phyloP scores from a whole-genome alignment of 2,113 vertebrate species.

The Equus quagga region DNA sequence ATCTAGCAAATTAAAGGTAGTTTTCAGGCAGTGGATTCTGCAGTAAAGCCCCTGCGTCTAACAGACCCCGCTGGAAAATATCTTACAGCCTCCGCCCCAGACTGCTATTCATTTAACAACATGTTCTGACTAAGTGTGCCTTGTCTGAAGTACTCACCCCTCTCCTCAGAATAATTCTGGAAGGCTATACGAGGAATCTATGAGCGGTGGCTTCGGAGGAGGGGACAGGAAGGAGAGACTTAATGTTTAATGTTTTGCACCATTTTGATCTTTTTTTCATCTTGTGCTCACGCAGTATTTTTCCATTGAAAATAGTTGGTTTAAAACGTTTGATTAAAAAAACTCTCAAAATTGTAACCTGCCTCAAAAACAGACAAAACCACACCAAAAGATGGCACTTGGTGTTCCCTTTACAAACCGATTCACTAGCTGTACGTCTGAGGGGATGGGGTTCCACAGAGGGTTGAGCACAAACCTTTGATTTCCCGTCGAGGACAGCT shows the following conservation, averaged over 20 bases:
- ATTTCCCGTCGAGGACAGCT: not conserved
- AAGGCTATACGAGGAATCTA: not conserved
- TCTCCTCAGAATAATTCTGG: slow-evolving; percentile 42
- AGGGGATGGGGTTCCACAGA: not conserved
- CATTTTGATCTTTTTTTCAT: slow-evolving; percentile 37
- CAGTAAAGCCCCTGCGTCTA: not conserved
- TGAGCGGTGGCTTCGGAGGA: not conserved
- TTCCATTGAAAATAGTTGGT: slow-evolving; percentile 47
- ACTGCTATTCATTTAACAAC: slow-evolving; percentile 21
- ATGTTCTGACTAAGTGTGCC: not conserved
- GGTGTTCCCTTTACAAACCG: not conserved
- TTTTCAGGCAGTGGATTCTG: slow-evolving; percentile 7
- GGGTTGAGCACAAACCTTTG: not conserved
- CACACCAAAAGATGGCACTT: not conserved
- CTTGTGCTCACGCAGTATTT: slow-evolving; percentile 39
- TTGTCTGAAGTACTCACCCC: not conserved
- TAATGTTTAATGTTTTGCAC: slow-evolving; percentile 32
- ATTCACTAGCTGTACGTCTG: not conserved
- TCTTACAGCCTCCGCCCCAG: slow-evolving; percentile 39
- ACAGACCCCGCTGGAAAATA: not conserved
- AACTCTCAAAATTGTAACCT: not conserved
- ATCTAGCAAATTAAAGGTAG: slow-evolving; percentile 51
- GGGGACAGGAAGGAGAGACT: slow-evolving; percentile 16
- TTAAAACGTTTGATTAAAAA: slow-evolving; percentile 24
- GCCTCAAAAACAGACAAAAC: not conserved